These are phyloP conservation scores for Leuciscus idus DNA, from an alignment of 2,113 vertebrate genomes.

Conservation along the genomic window DNA sequence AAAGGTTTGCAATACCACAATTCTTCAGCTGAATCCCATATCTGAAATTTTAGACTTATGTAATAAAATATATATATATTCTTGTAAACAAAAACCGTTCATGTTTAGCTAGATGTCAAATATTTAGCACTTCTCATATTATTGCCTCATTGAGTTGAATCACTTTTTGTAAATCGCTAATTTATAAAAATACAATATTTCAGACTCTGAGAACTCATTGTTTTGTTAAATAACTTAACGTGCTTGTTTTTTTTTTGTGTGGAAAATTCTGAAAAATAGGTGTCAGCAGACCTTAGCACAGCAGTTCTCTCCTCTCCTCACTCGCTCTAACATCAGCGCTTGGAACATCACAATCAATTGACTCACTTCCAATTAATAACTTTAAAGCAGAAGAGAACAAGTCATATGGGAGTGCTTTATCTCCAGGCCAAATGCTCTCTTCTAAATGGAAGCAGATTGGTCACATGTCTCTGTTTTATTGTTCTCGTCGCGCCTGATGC, in stretches of 20 bases:
- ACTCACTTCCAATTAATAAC: conserved; percentile 60
- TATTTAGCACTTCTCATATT: no score
- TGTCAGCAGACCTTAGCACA: background rate
- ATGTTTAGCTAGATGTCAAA: background rate
- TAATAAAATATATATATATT: background rate
- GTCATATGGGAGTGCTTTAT: conserved; percentile 61
- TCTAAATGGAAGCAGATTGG: conserved; percentile 61
- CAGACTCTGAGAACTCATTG: background rate
- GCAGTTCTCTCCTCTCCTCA: background rate
- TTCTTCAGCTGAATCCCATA: background rate
- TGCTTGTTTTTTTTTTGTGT: background rate
- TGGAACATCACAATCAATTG: conserved; percentile 43
- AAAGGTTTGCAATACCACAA: background rate
- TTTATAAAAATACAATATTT: background rate
- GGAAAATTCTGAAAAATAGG: background rate
- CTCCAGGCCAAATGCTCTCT: conserved; percentile 49
- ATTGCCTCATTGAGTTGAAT: no score
- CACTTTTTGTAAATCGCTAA: no score
- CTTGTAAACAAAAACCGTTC: background rate
- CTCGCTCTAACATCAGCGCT: conserved; percentile 22
- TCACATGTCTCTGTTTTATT: conserved; percentile 46
- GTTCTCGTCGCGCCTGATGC: conserved; percentile 51
- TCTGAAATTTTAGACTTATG: background rate
- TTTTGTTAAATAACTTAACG: background rate
- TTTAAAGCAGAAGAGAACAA: conserved; percentile 44